Conservation (phyloP, 2,888 invertebrate genomes). For the Chalcosyrphus nemorum region DNA sequence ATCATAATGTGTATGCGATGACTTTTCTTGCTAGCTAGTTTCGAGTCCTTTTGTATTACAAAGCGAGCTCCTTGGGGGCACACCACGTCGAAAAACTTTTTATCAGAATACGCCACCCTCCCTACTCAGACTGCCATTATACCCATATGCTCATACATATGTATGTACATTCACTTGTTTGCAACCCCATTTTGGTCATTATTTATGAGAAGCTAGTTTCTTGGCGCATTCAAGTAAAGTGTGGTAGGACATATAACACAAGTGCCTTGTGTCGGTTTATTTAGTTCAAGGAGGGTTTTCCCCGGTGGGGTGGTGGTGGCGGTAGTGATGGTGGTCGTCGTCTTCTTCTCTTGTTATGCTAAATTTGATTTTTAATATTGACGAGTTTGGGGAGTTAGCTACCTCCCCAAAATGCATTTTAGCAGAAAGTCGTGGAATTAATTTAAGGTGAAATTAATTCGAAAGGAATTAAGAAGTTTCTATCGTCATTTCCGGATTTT, state of each 20-base stretch:
- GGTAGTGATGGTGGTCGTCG: neutral
- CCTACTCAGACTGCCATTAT: neutral
- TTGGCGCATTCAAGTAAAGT: slow-evolving; percentile 68
- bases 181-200: slow-evolving; percentile 69
- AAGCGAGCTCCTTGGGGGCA: slow-evolving; percentile 25
- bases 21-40: slow-evolving; percentile 50
- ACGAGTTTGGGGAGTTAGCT: slow-evolving; percentile 44
- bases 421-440: slow-evolving; percentile 40
- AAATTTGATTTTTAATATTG: slow-evolving; percentile 69
- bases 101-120: slow-evolving; percentile 10
- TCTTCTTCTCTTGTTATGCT: slow-evolving; percentile 29
- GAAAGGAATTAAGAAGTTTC: neutral
- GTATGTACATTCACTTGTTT: slow-evolving; percentile 14
- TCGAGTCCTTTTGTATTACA: slow-evolving; percentile 45
- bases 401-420: slow-evolving; percentile 23
- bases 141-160: neutral
- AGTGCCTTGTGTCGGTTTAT: slow-evolving; percentile 35
- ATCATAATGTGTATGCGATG: slow-evolving; percentile 67
- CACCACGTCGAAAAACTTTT: slow-evolving; percentile 58
- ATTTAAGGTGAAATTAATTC: slow-evolving; percentile 55
- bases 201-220: slow-evolving; percentile 67
- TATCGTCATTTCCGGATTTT: neutral
- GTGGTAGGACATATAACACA: slow-evolving; percentile 45
- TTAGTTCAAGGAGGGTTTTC: slow-evolving; percentile 60
- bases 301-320: neutral